Conservation (phyloP, 2,888 invertebrate genomes). For the Agrotis ipsilon region DNA sequence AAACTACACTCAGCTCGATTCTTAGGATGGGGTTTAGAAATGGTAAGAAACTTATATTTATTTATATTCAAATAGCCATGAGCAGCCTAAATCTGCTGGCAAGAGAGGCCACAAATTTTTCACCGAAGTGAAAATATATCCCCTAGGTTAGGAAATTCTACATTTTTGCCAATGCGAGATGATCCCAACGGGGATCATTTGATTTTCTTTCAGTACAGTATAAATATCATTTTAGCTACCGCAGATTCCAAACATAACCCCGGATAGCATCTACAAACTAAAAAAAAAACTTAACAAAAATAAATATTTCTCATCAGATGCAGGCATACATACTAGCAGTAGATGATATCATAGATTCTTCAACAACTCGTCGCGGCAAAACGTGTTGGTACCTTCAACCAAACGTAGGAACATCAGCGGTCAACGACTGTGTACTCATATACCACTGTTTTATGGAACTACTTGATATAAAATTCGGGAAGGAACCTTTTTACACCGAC, state of each 20-base stretch:
- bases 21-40: conserved; percentile 48
- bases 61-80: no score
- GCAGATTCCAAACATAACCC: neutral
- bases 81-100: no score
- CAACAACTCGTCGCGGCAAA: conserved; percentile 47
- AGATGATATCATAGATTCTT: conserved; percentile 46
- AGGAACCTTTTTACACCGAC: conserved; percentile 32
- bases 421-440: conserved; percentile 47
- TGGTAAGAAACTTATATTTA: no score
- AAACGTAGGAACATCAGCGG: conserved; percentile 36
- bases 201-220: no score
- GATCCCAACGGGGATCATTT: no score
- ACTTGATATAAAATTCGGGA: conserved; percentile 31
- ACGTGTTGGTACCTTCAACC: conserved; percentile 43
- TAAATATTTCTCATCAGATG: conserved; percentile 22
- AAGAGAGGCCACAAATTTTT: no score
- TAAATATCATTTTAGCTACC: no score
- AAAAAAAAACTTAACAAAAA: neutral
- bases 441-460: conserved; percentile 38
- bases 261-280: neutral
- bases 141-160: no score
- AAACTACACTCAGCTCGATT: conserved; percentile 38
- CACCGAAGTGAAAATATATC: no score
- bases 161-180: no score
- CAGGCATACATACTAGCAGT: conserved; percentile 39